Evolutionary conservation across 92 coral and sea anemone species (phyloP).

Genomic region (Phymanthus crucifer): DNA sequence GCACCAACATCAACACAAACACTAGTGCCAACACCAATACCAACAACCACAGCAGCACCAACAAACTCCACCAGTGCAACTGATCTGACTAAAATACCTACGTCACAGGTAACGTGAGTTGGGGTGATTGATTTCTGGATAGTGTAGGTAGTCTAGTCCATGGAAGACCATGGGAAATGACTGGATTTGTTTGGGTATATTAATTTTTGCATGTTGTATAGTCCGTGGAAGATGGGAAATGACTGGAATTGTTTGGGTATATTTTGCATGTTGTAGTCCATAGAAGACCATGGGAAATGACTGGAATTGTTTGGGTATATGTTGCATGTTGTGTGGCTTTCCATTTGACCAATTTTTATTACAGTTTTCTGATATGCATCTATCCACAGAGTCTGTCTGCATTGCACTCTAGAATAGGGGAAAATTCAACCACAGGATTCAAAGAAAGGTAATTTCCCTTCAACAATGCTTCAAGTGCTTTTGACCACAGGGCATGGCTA

Average conservation of each 20-base stretch:
- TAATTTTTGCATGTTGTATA: too few species aligned
- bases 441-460: slow-evolving; percentile 59
- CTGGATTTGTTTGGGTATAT: too few species aligned
- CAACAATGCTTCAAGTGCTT: background rate
- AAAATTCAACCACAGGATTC: slow-evolving; percentile 79
- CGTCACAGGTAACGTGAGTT: slow-evolving; percentile 55
- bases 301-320: too few species aligned
- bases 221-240: background rate
- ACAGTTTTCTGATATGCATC: background rate
- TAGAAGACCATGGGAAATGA: background rate
- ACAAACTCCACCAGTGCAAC: slow-evolving; percentile 24
- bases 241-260: too few species aligned
- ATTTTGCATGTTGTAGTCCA: too few species aligned
- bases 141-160: too few species aligned
- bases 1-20: too few species aligned
- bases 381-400: slow-evolving; percentile 64
- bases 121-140: too few species aligned
- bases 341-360: too few species aligned
- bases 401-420: slow-evolving; percentile 76
- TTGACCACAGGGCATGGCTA: background rate
- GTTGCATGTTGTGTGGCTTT: too few species aligned
- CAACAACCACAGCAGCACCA: slow-evolving; percentile 16
- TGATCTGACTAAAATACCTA: slow-evolving; percentile 53
- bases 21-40: too few species aligned
- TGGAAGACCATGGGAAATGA: background rate